These are phyloP conservation scores for Lottia gigantea DNA, from an alignment of 2,888 invertebrate species.

Conservation along the genomic window DNA sequence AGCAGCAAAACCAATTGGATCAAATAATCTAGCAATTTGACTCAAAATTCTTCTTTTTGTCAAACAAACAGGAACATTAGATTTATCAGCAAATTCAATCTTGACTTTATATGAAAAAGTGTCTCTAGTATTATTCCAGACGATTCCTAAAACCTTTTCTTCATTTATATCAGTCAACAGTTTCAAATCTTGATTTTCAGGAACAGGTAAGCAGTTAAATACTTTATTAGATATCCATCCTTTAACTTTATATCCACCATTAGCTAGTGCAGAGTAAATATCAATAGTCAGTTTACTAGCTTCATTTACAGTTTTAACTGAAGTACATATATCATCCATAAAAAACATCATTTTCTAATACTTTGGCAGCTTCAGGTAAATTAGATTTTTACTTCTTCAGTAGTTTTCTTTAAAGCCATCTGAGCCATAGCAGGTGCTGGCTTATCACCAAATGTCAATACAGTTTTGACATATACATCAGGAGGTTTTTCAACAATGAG, in stretches of 20 bases:
- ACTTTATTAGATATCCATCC: background rate
- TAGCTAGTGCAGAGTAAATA: background rate
- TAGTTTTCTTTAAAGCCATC: conserved; percentile 3
- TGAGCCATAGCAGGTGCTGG: conserved; percentile 20
- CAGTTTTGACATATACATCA: no score
- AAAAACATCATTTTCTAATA: background rate
- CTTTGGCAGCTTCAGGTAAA: no score
- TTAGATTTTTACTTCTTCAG: no score
- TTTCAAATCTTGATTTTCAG: background rate
- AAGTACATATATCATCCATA: background rate
- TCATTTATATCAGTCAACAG: background rate
- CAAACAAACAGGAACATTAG: background rate
- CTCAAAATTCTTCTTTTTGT: conserved; percentile 1
- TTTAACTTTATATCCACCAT: conserved; percentile 1
- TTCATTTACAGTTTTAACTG: background rate
- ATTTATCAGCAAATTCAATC: background rate
- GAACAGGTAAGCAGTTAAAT: background rate
- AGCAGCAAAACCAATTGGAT: conserved; percentile 5
- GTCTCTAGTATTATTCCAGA: background rate
- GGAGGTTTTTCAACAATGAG: no score
- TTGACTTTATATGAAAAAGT: background rate
- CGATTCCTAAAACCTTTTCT: background rate
- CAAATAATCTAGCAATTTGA: background rate
- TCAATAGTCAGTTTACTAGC: background rate
- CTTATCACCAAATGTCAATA: conserved; percentile 21